phyloP scores from a whole-genome alignment of 2,888 invertebrate genomes.

The Himalopsyche tibetana region DNA sequence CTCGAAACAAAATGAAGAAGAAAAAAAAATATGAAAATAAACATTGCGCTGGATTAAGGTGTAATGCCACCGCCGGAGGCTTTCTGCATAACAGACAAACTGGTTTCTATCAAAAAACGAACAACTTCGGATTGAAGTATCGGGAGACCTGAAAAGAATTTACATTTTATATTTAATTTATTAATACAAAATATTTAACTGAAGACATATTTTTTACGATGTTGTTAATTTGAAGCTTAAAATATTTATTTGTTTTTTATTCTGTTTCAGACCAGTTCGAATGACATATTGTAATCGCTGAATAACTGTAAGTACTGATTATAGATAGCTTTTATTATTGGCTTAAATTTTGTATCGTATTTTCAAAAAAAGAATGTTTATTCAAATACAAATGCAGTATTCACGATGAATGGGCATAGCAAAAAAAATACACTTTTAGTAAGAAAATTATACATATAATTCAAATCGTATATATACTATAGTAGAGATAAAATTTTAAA shows the following conservation, averaged over 20 bases:
- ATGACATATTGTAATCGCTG: neutral
- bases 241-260: neutral
- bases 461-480: too few relatives aligned
- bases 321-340: too few relatives aligned
- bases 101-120: slow-evolving; percentile 58
- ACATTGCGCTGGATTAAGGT: slow-evolving; percentile 37
- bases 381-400: too few relatives aligned
- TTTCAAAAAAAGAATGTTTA: too few relatives aligned
- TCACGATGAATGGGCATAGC: too few relatives aligned
- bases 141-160: slow-evolving; percentile 35
- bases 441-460: too few relatives aligned
- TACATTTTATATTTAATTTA: neutral
- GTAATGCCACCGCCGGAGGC: slow-evolving; percentile 13
- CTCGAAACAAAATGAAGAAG: slow-evolving; percentile 20
- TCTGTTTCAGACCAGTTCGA: slow-evolving; percentile 51
- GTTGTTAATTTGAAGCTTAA: too few relatives aligned
- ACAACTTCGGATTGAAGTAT: slow-evolving; percentile 44
- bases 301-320: slow-evolving; percentile 23
- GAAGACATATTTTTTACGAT: too few relatives aligned
- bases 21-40: slow-evolving; percentile 44
- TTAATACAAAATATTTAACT: neutral
- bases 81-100: slow-evolving; percentile 49
- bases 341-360: too few relatives aligned
- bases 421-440: too few relatives aligned
- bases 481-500: too few relatives aligned